These are phyloP conservation scores for Pardosa pseudoannulata DNA, from an alignment of 2,888 invertebrate species.

Conservation along the genomic window DNA sequence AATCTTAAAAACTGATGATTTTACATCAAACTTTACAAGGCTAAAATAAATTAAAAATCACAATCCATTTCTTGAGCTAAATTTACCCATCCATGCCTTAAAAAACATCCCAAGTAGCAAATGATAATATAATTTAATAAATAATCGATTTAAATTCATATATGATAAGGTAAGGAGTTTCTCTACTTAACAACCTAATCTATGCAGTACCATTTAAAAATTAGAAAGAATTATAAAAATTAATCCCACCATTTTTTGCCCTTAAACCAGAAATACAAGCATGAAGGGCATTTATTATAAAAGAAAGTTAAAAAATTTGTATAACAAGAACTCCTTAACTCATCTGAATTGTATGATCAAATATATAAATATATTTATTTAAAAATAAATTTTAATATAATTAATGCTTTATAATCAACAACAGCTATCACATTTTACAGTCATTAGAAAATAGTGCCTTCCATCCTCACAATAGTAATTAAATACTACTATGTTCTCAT, in stretches of 20 bases:
- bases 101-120: conserved; percentile 54
- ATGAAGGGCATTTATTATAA: too few species aligned
- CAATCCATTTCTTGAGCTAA: conserved; percentile 40
- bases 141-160: conserved; percentile 14
- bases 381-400: conserved; percentile 67
- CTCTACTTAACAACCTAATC: neutral
- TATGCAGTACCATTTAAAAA: neutral
- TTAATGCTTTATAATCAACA: conserved; percentile 38
- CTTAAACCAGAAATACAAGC: too few species aligned
- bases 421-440: conserved; percentile 63
- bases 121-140: conserved; percentile 41
- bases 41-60: conserved; percentile 32
- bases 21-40: neutral
- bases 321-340: conserved; percentile 46
- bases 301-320: neutral
- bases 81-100: conserved; percentile 50
- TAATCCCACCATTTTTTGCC: too few species aligned
- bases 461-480: neutral
- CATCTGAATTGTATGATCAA: conserved; percentile 33
- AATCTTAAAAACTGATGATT: neutral
- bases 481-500: conserved; percentile 5
- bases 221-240: too few species aligned
- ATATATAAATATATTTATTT: conserved; percentile 63
- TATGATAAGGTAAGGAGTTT: neutral
- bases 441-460: neutral